These are phyloP conservation scores for Megastigmus dorsalis DNA, from an alignment of 2,888 invertebrate genomes.

Conservation along the genomic window DNA sequence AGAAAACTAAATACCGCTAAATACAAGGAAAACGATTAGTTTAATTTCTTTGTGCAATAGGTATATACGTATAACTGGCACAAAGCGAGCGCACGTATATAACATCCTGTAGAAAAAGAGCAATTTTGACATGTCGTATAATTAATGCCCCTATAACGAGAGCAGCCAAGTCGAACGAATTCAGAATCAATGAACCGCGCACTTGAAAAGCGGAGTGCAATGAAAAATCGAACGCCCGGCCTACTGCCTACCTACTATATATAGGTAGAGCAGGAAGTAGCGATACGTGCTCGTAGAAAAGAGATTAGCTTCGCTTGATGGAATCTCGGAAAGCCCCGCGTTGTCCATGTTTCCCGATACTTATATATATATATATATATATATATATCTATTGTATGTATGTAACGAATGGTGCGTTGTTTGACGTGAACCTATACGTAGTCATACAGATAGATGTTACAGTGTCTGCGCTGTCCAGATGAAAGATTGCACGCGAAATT, in stretches of 20 bases:
- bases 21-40: neutral
- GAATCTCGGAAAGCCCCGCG: neutral
- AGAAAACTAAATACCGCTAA: no score
- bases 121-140: neutral
- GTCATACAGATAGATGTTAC: no score
- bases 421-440: no score
- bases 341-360: neutral
- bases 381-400: no score
- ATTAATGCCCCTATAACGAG: neutral
- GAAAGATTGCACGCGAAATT: no score
- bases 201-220: constrained; percentile 9
- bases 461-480: no score
- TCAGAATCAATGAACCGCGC: constrained; percentile 24
- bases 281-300: neutral
- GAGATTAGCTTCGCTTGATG: neutral
- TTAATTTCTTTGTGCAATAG: no score
- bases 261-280: neutral
- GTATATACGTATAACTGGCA: no score
- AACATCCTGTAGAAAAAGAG: neutral
- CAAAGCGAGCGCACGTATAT: neutral
- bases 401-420: no score
- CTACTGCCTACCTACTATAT: no score
- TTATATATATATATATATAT: neutral
- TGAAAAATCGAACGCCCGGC: constrained; percentile 15
- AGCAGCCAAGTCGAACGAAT: constrained; percentile 7